These are phyloP conservation scores for Pampusana beccarii DNA, from an alignment of 2,113 vertebrate genomes.

Conservation along the genomic window DNA sequence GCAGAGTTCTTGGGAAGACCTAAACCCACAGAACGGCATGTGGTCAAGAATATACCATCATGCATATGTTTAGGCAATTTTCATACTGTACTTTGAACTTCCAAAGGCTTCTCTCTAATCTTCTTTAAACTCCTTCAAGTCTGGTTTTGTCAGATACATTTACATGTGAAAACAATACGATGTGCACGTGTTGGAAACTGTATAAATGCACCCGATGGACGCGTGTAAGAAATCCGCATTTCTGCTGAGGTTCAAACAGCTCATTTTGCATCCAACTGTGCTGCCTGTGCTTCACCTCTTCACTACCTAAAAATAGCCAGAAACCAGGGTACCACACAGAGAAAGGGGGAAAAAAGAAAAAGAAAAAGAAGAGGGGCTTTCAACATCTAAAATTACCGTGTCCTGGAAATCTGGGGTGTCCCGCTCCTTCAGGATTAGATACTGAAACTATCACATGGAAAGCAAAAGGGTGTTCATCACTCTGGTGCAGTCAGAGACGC, in stretches of 20 bases:
- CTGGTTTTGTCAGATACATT: not conserved
- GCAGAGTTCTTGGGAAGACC: not conserved
- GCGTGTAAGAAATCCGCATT: not conserved
- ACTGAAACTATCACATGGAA: not conserved
- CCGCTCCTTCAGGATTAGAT: not conserved
- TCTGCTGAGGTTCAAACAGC: not conserved
- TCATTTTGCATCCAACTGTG: not conserved
- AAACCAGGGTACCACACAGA: not conserved
- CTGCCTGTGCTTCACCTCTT: not conserved
- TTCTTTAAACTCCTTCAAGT: not conserved
- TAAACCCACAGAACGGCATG: not conserved
- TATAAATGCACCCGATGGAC: not conserved
- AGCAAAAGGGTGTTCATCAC: not conserved
- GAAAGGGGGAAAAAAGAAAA: not conserved
- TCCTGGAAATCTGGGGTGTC: not conserved
- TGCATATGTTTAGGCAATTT: not conserved
- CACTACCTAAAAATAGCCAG: not conserved
- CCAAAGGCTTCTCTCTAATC: not conserved
- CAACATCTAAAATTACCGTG: not conserved
- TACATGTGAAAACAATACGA: fast-evolving
- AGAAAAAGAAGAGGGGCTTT: not conserved
- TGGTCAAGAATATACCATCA: not conserved
- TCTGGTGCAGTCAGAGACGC: not conserved
- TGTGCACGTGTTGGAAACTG: not conserved
- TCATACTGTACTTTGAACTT: not conserved